These are phyloP conservation scores for Aegithalos caudatus DNA, from an alignment of 2,113 vertebrate genomes.

Conservation along the genomic window DNA sequence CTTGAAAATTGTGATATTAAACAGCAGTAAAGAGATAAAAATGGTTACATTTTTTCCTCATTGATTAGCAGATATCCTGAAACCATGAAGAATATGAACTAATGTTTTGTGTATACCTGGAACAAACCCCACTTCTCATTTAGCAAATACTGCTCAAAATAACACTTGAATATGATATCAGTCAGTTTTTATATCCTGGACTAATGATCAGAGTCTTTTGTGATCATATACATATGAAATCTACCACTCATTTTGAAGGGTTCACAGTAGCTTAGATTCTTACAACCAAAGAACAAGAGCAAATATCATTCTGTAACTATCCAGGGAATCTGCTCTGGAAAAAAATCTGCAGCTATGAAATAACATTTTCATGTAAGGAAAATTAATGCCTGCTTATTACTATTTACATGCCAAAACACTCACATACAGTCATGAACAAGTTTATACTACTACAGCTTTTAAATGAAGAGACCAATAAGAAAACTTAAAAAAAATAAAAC, in stretches of 20 bases:
- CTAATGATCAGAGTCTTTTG: not conserved
- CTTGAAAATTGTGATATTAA: not conserved
- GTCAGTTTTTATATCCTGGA: not conserved
- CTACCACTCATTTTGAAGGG: not conserved
- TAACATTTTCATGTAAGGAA: not conserved
- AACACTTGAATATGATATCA: not conserved
- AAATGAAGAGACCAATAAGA: not conserved
- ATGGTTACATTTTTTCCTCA: not conserved
- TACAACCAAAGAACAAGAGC: not conserved
- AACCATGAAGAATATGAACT: not conserved
- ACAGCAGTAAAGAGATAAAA: not conserved
- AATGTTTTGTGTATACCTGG: not conserved
- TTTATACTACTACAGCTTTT: not conserved
- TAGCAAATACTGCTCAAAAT: not conserved
- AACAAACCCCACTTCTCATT: not conserved
- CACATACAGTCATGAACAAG: not conserved
- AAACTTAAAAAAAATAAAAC: not conserved
- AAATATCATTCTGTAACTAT: not conserved
- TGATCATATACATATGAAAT: not conserved
- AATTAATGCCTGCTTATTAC: not conserved
- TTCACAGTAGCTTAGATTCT: not conserved
- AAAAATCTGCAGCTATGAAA: not conserved
- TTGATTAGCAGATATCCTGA: not conserved
- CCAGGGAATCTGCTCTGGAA: not conserved
- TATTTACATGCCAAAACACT: not conserved